Evolutionary conservation across 2,113 vertebrate species (phyloP).

Genomic region (Xiphophorus couchianus): DNA sequence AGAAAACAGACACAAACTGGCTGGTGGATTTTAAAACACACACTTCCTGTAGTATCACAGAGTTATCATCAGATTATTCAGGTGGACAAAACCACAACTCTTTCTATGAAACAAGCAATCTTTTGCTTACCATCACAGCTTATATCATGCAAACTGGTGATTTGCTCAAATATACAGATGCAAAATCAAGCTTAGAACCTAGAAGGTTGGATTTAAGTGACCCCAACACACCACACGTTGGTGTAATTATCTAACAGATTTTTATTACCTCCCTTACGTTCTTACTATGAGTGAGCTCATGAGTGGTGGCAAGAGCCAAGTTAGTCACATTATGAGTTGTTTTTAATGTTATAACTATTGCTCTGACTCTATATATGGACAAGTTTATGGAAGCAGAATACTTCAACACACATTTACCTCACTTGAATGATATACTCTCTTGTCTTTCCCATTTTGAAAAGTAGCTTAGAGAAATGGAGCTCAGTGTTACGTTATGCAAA

Average conservation of each 20-base stretch:
- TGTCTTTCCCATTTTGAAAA: neutral
- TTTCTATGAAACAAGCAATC: neutral
- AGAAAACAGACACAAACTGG: neutral
- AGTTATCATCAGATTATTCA: neutral
- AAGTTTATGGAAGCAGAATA: neutral
- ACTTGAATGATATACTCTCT: neutral
- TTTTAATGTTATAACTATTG: neutral
- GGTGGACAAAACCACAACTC: neutral
- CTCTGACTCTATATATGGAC: neutral
- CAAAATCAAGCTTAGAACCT: neutral
- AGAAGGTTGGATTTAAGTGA: no score
- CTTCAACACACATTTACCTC: neutral
- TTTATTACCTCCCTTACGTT: no score
- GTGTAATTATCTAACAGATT: no score
- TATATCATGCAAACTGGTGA: neutral
- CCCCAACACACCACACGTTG: no score
- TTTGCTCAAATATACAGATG: neutral
- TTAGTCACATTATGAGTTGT: neutral
- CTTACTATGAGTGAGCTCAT: no score
- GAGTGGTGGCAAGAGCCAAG: no score
- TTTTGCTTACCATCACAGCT: neutral
- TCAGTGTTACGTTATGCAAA: neutral
- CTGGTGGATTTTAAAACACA: neutral
- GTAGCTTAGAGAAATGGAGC: neutral
- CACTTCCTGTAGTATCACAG: neutral